A percentile compares a stretch with the other conserved stretches of the same genome.
phyloP scores from a whole-genome alignment of 2,888 invertebrate genomes.

The Galerucella nymphaeae region DNA sequence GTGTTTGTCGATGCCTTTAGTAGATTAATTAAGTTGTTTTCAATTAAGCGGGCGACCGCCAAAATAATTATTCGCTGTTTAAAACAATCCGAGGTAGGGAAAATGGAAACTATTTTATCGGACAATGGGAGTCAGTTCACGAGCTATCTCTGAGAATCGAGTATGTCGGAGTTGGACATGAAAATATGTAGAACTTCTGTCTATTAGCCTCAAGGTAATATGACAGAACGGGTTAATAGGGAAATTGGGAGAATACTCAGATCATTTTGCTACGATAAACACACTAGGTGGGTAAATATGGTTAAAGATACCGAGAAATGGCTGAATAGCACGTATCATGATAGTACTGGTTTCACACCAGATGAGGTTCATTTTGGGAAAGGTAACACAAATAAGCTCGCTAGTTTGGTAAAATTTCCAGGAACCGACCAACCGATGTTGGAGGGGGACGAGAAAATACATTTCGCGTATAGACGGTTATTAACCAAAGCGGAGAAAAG shows the following conservation, averaged over 20 bases:
- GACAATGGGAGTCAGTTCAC: constrained; percentile 26
- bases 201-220: constrained; percentile 33
- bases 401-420: no score
- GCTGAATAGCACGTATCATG: constrained; percentile 23
- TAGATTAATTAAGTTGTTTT: constrained; percentile 18
- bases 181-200: constrained; percentile 18
- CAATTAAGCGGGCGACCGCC: constrained; percentile 24
- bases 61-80: constrained; percentile 11
- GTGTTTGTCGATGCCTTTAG: constrained; percentile 28
- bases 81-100: background rate
- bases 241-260: background rate
- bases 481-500: constrained; percentile 1
- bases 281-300: constrained; percentile 21
- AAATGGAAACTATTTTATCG: background rate
- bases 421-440: background rate
- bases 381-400: background rate
- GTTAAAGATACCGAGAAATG: constrained; percentile 3
- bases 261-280: constrained; percentile 8
- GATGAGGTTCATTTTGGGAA: constrained; percentile 23
- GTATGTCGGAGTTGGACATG: background rate
- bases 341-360: constrained; percentile 14
- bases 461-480: constrained; percentile 13
- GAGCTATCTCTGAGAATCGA: background rate
- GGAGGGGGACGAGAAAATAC: background rate
- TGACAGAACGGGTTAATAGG: constrained; percentile 14